Evolutionary conservation across 2,797 vertebrate species (phyloP).

Genomic region (Notolepis coatsorum): DNA sequence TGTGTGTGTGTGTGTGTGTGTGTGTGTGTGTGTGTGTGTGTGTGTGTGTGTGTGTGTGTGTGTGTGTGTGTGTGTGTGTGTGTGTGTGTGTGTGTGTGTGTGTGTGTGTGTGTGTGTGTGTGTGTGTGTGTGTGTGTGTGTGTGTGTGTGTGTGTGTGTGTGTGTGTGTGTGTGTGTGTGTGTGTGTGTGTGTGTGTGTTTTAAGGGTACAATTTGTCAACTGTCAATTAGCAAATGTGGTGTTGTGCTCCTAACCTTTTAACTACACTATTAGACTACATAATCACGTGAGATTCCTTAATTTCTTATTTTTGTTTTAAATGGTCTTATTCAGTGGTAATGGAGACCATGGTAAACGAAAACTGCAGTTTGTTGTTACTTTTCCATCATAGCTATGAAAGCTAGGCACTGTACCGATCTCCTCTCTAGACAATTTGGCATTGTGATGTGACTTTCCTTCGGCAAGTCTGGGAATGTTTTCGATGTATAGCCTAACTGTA

Average conservation of each 20-base stretch:
- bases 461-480: conserved; percentile 10
- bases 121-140: too few species aligned
- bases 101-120: too few species aligned
- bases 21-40: too few species aligned
- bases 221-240: background rate
- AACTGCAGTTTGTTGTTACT: conserved; percentile 53
- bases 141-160: too few species aligned
- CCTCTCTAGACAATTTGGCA: conserved; percentile 15
- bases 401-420: conserved; percentile 3
- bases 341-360: background rate
- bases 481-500: conserved; percentile 2
- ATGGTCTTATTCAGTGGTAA: conserved; percentile 11
- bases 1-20: too few species aligned
- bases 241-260: too few species aligned
- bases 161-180: too few species aligned
- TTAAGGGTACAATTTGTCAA: background rate
- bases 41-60: too few species aligned
- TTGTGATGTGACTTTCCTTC: conserved; percentile 45
- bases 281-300: background rate
- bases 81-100: too few species aligned
- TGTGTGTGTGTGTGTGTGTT: too few species aligned
- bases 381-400: conserved; percentile 47
- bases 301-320: background rate
- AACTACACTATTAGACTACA: too few species aligned
- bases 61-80: too few species aligned